Percentiles rank a stretch among this genome's conserved stretches.
phyloP scores from a whole-genome alignment of 1,140 invertebrate genomes.

The Drosophila bocki region DNA sequence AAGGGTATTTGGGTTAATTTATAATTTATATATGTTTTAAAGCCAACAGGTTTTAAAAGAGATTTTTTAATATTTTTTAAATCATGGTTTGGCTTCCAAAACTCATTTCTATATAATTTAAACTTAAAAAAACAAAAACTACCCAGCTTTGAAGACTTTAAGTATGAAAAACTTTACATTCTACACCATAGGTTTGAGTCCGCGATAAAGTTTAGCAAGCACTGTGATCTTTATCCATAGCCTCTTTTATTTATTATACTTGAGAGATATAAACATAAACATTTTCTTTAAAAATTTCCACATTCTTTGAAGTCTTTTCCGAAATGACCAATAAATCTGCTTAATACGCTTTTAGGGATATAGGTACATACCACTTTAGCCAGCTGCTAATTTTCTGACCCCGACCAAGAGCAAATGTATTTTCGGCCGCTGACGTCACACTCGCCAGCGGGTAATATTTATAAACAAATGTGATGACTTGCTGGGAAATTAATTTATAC shows the following conservation, averaged over 20 bases:
- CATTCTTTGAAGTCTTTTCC: slow-evolving; percentile 33
- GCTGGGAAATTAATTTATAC: slow-evolving; percentile 15
- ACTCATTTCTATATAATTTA: not conserved
- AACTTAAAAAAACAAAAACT: not conserved
- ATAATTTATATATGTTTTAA: not conserved
- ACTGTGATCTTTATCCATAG: slow-evolving; percentile 16
- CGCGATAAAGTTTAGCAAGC: slow-evolving; percentile 27
- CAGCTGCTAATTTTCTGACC: slow-evolving; percentile 41
- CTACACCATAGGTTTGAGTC: slow-evolving; percentile 16
- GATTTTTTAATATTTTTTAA: not conserved
- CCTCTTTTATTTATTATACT: not conserved
- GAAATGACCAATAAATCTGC: slow-evolving; percentile 17
- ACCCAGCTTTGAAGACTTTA: not conserved
- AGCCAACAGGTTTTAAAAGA: not conserved
- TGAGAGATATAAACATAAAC: not conserved
- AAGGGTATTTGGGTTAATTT: not conserved
- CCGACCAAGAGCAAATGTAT: slow-evolving; percentile 53
- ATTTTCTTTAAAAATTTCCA: slow-evolving; percentile 21
- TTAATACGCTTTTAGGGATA: not conserved
- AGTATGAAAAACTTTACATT: not conserved
- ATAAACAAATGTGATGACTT: slow-evolving; percentile 42
- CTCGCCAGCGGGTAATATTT: slow-evolving; percentile 26
- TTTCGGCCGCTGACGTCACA: slow-evolving; percentile 64
- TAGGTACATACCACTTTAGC: slow-evolving; percentile 18
- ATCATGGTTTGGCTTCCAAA: not conserved